Base-by-base conservation (phyloP, 2,888 invertebrate species). In the Macropis europaea region DNA sequence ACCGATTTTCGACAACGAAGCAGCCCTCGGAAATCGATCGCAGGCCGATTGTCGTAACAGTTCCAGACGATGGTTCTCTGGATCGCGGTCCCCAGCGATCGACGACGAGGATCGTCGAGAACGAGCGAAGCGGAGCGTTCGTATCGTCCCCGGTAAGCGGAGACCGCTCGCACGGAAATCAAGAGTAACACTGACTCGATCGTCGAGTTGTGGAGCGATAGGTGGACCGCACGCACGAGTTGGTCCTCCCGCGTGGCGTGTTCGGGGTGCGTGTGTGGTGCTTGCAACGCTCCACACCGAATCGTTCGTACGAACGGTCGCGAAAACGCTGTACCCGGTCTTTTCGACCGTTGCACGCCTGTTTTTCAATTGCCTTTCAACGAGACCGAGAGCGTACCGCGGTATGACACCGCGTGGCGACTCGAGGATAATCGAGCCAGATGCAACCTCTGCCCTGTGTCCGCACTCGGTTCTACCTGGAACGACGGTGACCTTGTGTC, bases 111-210 rank as follows among this genome's bases (percentile, higher is more conserved):
- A 32, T 73, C 54, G 59, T 66, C 56, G 61, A 26, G 42, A 57
- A 67, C 56, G 47, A 62, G 45, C 17, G 61, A 64, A 38, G 38
- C 50, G 40, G 48, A 42, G 30, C 42, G 52, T n/a, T 15, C 22
- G 62, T 67, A 69, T 67, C 69, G 75, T 77, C 68, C 53, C 67
- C 47, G 67, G 32, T 60, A 59, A 57, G 60, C 61, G 64, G 66
- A 43, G 71, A 60, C 57, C 62, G 80, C 79, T 82, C 83, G 82
- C 81, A 76, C 67, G 79, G 83, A 83, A 83, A 82, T 84, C 84
- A 75, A 81, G 79, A 83, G 75, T 79, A 82, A 80, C 82, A 84
- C 84, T 84, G 83, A 77, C 77, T 79, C 68, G 76, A 59, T 63
- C 59, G 72, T 63, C 68, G 57, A 50, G 66, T 64, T 22, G 69